Conservation (phyloP, 2,113 vertebrate genomes). For the Gavialis gangeticus region DNA sequence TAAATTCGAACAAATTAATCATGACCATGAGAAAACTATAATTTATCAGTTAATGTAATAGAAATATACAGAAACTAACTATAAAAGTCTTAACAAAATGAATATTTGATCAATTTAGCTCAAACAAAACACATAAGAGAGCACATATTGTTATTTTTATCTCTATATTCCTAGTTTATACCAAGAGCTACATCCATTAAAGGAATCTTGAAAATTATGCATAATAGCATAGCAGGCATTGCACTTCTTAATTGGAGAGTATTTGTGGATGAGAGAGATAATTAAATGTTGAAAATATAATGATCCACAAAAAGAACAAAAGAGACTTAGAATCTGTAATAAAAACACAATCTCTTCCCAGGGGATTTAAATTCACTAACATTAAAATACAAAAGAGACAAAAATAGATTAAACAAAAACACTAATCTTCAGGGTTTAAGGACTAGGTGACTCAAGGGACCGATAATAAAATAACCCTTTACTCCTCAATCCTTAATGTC, state of each 20-base stretch:
- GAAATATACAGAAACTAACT: too few relatives aligned
- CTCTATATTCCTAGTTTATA: background rate
- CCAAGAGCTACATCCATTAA: background rate
- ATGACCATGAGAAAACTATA: background rate
- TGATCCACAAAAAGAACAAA: background rate
- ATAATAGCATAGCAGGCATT: background rate
- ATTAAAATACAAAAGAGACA: slow-evolving; percentile 10
- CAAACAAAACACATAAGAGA: background rate
- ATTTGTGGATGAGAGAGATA: background rate
- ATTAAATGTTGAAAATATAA: background rate
- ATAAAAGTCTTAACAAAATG: background rate
- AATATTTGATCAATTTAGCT: background rate
- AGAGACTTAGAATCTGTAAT: too few relatives aligned
- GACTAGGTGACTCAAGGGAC: slow-evolving; percentile 9
- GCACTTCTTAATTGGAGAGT: background rate
- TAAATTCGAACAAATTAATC: background rate
- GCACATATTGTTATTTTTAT: background rate
- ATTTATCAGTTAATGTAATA: background rate
- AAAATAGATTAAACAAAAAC: slow-evolving; percentile 26
- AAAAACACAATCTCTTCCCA: background rate
- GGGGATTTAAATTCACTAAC: background rate
- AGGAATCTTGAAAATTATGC: background rate
- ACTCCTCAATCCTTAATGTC: background rate
- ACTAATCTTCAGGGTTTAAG: background rate
- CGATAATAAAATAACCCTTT: background rate